Percentiles rank a stretch among this genome's conserved stretches.
Evolutionary conservation across 2,888 invertebrate species (phyloP).

Genomic region (Stegana nigrithorax): DNA sequence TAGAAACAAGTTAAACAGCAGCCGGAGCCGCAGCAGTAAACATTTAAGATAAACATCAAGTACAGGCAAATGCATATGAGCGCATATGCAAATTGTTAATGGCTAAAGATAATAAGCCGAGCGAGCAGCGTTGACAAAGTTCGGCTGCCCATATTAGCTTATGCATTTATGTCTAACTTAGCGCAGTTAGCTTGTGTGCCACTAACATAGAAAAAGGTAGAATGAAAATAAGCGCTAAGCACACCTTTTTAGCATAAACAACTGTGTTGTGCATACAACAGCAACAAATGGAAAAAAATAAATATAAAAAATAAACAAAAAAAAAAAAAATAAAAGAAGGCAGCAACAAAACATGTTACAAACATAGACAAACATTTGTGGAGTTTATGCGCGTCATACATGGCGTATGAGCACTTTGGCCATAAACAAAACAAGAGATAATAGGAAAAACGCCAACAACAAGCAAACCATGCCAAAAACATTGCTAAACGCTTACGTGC

Average conservation of each 20-base stretch:
- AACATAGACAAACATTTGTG: background rate
- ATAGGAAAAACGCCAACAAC: background rate
- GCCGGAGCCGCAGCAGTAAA: no score
- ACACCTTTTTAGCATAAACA: background rate
- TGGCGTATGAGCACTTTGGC: slow-evolving; percentile 3
- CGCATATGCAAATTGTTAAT: no score
- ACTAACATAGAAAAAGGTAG: slow-evolving; percentile 43
- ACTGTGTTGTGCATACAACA: background rate
- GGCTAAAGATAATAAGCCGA: no score
- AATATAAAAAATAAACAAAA: background rate
- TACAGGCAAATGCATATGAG: no score
- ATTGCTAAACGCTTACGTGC: slow-evolving; percentile 2
- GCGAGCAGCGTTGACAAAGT: no score
- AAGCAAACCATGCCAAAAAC: background rate
- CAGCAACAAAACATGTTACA: background rate
- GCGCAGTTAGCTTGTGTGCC: slow-evolving; percentile 36
- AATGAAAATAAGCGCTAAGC: slow-evolving; percentile 19
- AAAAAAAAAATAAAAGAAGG: background rate
- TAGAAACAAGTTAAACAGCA: no score
- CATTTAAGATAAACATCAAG: no score
- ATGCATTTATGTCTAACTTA: background rate
- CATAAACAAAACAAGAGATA: slow-evolving; percentile 3
- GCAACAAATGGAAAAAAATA: background rate
- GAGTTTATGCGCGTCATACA: slow-evolving; percentile 6
- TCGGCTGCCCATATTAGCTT: no score